Percentiles rank a stretch among this genome's conserved stretches.
Conservation (phyloP, 2,113 vertebrate species). For the Chaetops frenatus region DNA sequence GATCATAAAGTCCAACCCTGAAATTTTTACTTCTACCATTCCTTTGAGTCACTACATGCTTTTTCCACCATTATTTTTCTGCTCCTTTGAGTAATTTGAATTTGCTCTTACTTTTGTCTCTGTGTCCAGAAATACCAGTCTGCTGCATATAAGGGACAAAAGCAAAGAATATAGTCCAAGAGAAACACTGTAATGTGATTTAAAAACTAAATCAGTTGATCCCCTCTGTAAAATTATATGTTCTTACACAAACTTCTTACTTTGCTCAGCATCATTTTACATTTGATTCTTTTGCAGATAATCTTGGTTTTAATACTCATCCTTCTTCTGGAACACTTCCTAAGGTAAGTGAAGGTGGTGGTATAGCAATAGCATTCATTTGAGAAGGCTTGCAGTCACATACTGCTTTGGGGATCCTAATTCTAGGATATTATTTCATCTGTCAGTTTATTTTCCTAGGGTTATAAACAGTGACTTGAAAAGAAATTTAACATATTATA, state of each 20-base stretch:
- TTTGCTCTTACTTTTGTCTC: background rate
- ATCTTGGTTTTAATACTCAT: conserved; percentile 1
- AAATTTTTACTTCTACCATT: background rate
- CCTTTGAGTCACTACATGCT: background rate
- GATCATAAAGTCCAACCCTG: background rate
- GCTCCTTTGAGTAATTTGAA: background rate
- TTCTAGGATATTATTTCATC: background rate
- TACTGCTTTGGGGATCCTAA: background rate
- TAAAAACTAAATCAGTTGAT: background rate
- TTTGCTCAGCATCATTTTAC: background rate
- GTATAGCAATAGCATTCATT: background rate
- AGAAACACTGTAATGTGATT: background rate
- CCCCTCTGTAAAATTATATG: background rate
- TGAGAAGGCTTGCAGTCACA: background rate
- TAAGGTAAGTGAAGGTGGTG: conserved; percentile 48
- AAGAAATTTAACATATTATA: background rate
- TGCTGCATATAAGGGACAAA: background rate
- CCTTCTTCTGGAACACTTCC: conserved; percentile 45
- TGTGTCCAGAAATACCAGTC: background rate
- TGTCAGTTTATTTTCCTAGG: background rate
- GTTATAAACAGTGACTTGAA: background rate
- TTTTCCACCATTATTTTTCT: background rate
- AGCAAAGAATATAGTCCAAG: background rate
- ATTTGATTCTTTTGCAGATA: conserved; percentile 37
- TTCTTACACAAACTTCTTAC: background rate